phyloP scores from a whole-genome alignment of 2,797 vertebrate genomes.

The Avahi laniger region DNA sequence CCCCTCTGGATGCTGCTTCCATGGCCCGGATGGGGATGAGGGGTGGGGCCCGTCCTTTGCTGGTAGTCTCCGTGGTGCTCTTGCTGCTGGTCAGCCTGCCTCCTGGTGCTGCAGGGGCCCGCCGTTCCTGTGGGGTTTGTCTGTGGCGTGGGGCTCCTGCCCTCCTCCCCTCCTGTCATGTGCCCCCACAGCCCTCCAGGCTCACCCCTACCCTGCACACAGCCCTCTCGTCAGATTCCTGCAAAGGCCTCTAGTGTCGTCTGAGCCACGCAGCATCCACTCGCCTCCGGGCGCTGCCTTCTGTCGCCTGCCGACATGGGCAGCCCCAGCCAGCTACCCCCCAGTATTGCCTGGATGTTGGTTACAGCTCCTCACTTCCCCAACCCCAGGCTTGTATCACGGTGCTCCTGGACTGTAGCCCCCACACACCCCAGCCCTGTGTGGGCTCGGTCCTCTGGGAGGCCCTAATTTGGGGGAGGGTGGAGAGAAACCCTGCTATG shows the following conservation, averaged over 20 bases:
- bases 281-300: neutral
- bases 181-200: fast-evolving
- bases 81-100: neutral
- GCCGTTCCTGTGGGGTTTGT: fast-evolving
- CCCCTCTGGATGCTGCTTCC: neutral
- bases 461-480: neutral
- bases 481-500: too few relatives aligned
- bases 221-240: fast-evolving
- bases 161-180: neutral
- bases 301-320: neutral
- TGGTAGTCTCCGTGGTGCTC: neutral
- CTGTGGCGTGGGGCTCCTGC: neutral
- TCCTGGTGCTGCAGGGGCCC: neutral
- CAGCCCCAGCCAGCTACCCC: neutral
- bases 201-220: fast-evolving
- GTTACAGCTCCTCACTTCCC: neutral
- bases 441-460: too few relatives aligned
- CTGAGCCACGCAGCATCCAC: fast-evolving
- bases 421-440: neutral
- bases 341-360: fast-evolving
- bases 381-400: fast-evolving
- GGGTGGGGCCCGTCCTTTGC: neutral
- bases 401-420: neutral
- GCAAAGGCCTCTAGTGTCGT: fast-evolving
- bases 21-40: neutral